Base-by-base conservation (phyloP, 2,113 vertebrate species). In the Nothobranchius furzeri region DNA sequence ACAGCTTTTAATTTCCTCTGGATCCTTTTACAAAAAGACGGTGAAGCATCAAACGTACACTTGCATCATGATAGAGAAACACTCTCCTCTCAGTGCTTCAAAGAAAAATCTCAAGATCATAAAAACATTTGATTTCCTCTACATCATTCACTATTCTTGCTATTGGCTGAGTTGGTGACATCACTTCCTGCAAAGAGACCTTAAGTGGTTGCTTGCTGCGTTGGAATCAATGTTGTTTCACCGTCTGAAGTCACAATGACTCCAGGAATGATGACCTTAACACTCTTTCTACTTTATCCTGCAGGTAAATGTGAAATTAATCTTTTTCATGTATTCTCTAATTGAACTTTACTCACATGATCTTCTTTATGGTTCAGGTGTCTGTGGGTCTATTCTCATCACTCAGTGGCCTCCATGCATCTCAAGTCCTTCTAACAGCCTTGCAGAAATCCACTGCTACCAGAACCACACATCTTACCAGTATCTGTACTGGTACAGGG, bases 11-110 rank as follows among this genome's bases (percentile, higher is more conserved):
- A 73, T 13, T 25, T 62, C 40, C 9, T 47, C 8, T 7, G 42
- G 10, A 20, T 53, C 13, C 74, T 70, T 30, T 61, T 37, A 78
- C 77, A 80, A 80, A 84, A 83, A 30, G 1, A 4, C 30, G 2
- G 30, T 3, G 30, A 30, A 85, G 37, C 37, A 40, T 40, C 37
- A 40, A 40, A 40, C 37, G 9, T 4, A 30, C 79, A 78, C 60
- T 70, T 80, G 79, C 70, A 55, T 46, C 59, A 37, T 40, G 37
- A 40, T 30, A 35, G 30, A 30, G 30, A 58, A 62, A 9, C 35
- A 13, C 10, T 14, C 13, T 30, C 9, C 12, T 8, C 2, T 53
- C 20, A 6, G 12, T 47, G 46, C 46, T 47, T 14, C 1, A 1
- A 4, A 40, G 9, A 40, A 40, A 40, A 4, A 7, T 40, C 6